Evolutionary conservation across 2,113 vertebrate genomes (phyloP).

Genomic region (Dasyprocta punctata): DNA sequence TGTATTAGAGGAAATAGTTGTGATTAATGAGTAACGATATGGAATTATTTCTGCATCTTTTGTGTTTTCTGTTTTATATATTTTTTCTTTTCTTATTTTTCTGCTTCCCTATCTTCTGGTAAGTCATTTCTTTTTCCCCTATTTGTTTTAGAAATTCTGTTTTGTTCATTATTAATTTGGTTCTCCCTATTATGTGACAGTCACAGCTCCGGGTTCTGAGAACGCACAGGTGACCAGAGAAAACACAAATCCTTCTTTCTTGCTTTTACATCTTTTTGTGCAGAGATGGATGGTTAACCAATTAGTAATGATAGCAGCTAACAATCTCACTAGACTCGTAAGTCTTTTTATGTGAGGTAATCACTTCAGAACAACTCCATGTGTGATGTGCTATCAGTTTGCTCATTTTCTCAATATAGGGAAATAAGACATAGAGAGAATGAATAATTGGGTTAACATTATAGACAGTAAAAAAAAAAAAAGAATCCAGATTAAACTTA

Average conservation of each 20-base stretch:
- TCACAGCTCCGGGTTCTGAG: background rate
- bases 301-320: background rate
- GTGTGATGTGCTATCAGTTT: background rate
- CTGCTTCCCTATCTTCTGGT: background rate
- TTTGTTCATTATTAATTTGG: background rate
- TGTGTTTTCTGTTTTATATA: background rate
- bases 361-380: background rate
- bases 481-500: background rate
- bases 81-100: background rate
- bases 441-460: background rate
- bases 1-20: background rate
- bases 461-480: background rate
- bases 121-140: background rate
- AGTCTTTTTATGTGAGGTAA: background rate
- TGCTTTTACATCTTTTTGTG: background rate
- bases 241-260: background rate
- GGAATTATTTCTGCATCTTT: constrained; percentile 37
- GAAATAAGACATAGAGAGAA: background rate
- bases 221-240: background rate
- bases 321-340: background rate
- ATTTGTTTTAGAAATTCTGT: background rate
- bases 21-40: background rate
- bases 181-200: background rate
- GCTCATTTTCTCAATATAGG: background rate
- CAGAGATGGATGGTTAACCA: background rate